Conservation (phyloP, 64 coral and sea anemone species). For the Acropora yongei region DNA sequence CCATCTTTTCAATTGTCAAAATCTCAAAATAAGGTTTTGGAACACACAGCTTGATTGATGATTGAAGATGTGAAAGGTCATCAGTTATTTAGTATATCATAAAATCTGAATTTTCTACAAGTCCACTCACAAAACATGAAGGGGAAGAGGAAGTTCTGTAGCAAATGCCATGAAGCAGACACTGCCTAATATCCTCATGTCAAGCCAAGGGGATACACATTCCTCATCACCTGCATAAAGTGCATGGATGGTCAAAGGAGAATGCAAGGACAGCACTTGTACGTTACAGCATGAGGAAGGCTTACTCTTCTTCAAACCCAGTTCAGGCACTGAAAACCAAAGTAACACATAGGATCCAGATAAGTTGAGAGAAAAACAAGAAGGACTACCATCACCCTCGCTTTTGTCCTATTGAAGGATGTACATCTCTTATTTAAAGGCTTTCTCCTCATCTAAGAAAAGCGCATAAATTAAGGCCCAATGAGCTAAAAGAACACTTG, state of each 20-base stretch:
- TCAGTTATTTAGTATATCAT: not conserved
- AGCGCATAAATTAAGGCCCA: not conserved
- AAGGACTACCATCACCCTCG: not conserved
- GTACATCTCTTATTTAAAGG: not conserved
- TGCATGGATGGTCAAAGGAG: constrained; percentile 9
- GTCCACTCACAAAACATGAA: not conserved
- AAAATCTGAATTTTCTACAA: not conserved
- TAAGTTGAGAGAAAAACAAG: not conserved
- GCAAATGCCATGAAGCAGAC: not conserved
- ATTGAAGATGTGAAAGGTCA: not conserved
- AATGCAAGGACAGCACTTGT: not conserved
- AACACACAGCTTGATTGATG: not conserved
- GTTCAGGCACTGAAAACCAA: not conserved
- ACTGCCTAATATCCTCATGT: not conserved
- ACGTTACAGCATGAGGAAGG: not conserved
- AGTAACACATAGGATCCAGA: not conserved
- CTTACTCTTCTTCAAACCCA: not conserved
- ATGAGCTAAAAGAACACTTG: not conserved
- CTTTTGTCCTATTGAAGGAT: not conserved
- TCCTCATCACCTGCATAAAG: not conserved
- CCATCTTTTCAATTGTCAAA: not conserved
- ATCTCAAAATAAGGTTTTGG: not conserved
- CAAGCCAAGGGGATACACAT: not conserved
- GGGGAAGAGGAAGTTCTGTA: not conserved
- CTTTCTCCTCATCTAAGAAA: not conserved